Evolutionary conservation across 2,797 vertebrate genomes (phyloP).

Genomic region (Orestias chungarensis): DNA sequence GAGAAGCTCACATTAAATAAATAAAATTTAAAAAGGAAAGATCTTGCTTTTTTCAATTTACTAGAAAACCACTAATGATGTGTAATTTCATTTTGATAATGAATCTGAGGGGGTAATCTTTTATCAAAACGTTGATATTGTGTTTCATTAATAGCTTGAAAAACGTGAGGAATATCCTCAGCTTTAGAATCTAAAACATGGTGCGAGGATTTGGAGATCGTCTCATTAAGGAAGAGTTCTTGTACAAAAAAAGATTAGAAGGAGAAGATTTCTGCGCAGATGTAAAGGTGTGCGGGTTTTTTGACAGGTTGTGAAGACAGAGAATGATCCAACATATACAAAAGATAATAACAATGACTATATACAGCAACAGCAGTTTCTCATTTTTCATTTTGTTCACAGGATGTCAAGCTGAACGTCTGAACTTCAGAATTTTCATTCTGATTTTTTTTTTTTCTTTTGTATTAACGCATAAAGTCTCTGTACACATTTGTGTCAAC

Average conservation of each 20-base stretch:
- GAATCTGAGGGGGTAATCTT: neutral
- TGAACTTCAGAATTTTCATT: constrained; percentile 25
- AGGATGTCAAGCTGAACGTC: constrained; percentile 41
- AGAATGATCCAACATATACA: constrained; percentile 56
- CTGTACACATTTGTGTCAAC: neutral
- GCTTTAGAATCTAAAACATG: neutral
- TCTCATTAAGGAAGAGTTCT: constrained; percentile 7
- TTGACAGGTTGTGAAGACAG: constrained; percentile 37
- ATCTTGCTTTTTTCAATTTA: neutral
- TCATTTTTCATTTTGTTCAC: neutral
- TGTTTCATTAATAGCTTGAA: constrained; percentile 3
- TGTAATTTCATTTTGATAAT: constrained; percentile 7
- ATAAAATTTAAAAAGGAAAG: neutral
- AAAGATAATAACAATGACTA: constrained; percentile 63
- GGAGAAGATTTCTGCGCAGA: constrained; percentile 20
- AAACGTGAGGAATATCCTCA: neutral
- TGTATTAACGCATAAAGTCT: neutral
- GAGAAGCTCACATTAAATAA: neutral
- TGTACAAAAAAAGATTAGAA: neutral
- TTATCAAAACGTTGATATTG: constrained; percentile 11
- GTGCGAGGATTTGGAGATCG: neutral
- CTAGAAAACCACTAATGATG: neutral
- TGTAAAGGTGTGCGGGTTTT: constrained; percentile 10
- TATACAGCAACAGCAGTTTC: neutral
- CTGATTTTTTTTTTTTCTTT: neutral